These are phyloP conservation scores for Mimumesa dahlbomi DNA, from an alignment of 2,888 invertebrate genomes.

Conservation along the genomic window DNA sequence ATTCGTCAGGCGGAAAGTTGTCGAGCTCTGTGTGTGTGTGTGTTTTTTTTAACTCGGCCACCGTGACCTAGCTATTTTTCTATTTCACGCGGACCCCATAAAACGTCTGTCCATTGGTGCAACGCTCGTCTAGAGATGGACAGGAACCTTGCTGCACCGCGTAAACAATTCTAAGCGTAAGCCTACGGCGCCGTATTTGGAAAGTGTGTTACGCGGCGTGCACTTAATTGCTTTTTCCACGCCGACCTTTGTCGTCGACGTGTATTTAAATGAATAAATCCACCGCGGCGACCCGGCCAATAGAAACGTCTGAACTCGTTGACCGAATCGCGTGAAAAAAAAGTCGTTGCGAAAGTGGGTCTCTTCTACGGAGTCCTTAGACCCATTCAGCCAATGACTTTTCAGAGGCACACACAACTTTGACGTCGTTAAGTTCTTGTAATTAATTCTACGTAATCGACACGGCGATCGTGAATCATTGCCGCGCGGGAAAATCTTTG, in stretches of 20 bases:
- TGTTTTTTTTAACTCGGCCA: conserved; percentile 29
- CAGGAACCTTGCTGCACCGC: conserved; percentile 39
- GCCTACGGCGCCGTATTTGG: conserved; percentile 54
- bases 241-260: conserved; percentile 1
- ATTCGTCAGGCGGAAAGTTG: too few species aligned
- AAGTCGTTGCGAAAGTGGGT: conserved; percentile 47
- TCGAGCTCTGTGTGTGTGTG: too few species aligned
- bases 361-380: conserved; percentile 20
- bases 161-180: conserved; percentile 42
- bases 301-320: not conserved
- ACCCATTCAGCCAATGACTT: conserved; percentile 27
- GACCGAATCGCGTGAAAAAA: conserved; percentile 14
- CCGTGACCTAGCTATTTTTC: conserved; percentile 39
- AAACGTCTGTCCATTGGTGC: conserved; percentile 54
- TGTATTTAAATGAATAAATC: not conserved
- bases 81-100: conserved; percentile 25
- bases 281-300: not conserved
- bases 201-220: conserved; percentile 59
- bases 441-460: conserved; percentile 58
- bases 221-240: conserved; percentile 38
- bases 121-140: conserved; percentile 41
- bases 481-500: too few species aligned
- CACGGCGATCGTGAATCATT: conserved; percentile 45
- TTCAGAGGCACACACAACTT: conserved; percentile 32
- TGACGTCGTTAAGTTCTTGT: conserved; percentile 58